These are phyloP conservation scores for Rhipidura dahli DNA, from an alignment of 2,113 vertebrate species.

Conservation along the genomic window DNA sequence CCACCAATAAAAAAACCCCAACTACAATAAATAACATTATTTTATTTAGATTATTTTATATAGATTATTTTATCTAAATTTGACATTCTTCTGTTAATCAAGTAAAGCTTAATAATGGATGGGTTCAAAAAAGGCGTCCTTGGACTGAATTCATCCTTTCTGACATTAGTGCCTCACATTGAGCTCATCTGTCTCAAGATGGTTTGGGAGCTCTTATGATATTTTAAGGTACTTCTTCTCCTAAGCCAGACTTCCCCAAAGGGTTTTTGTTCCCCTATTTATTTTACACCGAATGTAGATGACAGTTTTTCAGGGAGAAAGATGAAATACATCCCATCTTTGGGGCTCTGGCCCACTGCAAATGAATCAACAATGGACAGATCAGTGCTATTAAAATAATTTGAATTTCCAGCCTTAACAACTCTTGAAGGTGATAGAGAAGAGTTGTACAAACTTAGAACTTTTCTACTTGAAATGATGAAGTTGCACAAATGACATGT, in stretches of 20 bases:
- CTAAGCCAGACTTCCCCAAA: not conserved
- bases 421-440: not conserved
- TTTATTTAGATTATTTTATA: not conserved
- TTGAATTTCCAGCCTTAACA: not conserved
- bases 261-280: not conserved
- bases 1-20: not conserved
- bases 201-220: not conserved
- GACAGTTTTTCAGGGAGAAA: not conserved
- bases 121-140: rapidly evolving
- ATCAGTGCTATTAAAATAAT: not conserved
- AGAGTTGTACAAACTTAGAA: not conserved
- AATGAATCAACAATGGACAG: not conserved
- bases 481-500: not conserved
- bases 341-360: not conserved
- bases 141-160: not conserved
- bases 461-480: not conserved
- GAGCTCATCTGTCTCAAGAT: not conserved
- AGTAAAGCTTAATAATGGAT: not conserved
- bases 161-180: not conserved
- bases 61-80: not conserved
- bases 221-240: not conserved
- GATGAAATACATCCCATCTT: not conserved
- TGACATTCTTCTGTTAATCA: not conserved
- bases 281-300: not conserved
- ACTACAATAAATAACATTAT: not conserved